Conservation (phyloP, 2,888 invertebrate genomes). For the Acleris literana region DNA sequence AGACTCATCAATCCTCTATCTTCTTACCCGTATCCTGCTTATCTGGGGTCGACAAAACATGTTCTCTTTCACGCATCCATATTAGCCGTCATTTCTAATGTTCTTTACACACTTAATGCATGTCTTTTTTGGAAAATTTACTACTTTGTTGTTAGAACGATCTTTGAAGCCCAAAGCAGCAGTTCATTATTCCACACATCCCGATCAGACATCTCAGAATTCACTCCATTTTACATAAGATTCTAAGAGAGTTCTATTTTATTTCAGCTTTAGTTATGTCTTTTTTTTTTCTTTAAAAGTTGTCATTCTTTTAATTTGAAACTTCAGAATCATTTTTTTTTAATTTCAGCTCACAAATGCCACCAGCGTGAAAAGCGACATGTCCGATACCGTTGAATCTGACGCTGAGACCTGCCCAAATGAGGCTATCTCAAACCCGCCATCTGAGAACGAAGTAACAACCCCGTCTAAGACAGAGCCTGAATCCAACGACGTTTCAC, state of each 20-base stretch:
- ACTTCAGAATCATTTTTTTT: not conserved
- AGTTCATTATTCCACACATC: no score
- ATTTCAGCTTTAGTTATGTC: not conserved
- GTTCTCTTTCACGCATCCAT: no score
- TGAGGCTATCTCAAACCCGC: not conserved
- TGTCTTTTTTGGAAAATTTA: no score
- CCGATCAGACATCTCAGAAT: no score
- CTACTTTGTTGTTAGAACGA: no score
- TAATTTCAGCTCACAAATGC: constrained; percentile 67
- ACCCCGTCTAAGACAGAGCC: constrained; percentile 1
- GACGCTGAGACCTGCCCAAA: constrained; percentile 52
- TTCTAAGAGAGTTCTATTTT: not conserved
- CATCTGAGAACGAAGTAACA: not conserved
- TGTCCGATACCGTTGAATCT: constrained; percentile 56
- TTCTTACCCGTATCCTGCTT: no score
- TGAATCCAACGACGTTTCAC: constrained; percentile 4
- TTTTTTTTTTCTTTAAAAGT: not conserved
- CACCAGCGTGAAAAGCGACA: constrained; percentile 61
- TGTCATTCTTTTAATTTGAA: not conserved
- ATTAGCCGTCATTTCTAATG: no score
- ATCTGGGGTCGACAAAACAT: no score
- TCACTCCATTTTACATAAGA: no score
- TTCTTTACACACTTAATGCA: no score
- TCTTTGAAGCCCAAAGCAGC: no score
- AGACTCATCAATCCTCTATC: no score